Conservation (phyloP, 2,888 invertebrate genomes). For the Craniophora ligustri region DNA sequence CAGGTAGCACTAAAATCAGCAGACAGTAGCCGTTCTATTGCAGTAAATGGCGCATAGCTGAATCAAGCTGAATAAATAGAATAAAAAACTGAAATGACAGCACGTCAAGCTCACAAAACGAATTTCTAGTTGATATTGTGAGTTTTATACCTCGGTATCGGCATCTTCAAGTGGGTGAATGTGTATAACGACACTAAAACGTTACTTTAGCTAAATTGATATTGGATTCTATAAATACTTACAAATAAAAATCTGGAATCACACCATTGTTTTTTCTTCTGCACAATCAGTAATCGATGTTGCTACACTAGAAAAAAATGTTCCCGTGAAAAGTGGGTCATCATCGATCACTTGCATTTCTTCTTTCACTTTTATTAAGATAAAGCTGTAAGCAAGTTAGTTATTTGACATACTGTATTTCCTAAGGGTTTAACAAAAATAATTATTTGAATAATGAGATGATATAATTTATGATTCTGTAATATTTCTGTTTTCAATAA, state of each 20-base stretch:
- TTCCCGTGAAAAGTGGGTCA: slow-evolving; percentile 75
- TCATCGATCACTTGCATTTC: slow-evolving; percentile 62
- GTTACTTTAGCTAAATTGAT: slow-evolving; percentile 79
- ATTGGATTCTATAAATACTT: slow-evolving; percentile 88
- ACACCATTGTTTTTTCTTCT: slow-evolving; percentile 89
- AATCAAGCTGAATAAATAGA: slow-evolving; percentile 85
- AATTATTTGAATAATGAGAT: neutral
- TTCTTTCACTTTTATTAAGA: slow-evolving; percentile 62
- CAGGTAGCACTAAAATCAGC: slow-evolving; percentile 75
- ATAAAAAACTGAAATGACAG: slow-evolving; percentile 85
- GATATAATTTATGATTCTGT: no score
- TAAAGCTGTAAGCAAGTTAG: slow-evolving; percentile 4
- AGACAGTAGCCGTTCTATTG: slow-evolving; percentile 79
- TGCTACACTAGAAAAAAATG: slow-evolving; percentile 73
- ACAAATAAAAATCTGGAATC: slow-evolving; percentile 89
- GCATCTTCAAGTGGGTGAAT: slow-evolving; percentile 65
- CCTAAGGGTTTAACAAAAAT: no score
- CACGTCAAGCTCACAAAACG: slow-evolving; percentile 75
- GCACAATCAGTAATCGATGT: slow-evolving; percentile 85
- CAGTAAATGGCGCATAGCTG: slow-evolving; percentile 87
- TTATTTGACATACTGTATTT: no score
- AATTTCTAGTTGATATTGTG: slow-evolving; percentile 63
- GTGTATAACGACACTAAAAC: slow-evolving; percentile 70
- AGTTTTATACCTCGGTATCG: slow-evolving; percentile 73
- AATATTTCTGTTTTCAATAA: no score